Conservation (phyloP, 2,797 vertebrate species). For the Orestias chungarensis region DNA sequence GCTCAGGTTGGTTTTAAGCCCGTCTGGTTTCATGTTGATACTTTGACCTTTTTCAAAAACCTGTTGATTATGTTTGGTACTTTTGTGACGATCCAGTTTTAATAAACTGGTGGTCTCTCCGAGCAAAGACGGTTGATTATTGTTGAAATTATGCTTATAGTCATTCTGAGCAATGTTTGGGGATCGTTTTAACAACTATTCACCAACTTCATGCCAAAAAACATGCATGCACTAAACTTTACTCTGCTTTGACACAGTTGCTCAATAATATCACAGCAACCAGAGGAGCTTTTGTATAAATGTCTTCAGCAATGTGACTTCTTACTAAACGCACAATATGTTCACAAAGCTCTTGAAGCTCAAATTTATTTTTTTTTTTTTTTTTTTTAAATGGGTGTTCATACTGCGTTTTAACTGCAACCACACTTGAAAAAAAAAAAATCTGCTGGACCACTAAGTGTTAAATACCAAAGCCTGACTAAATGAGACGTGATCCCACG, state of each 20-base stretch:
- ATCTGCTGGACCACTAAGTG: too few species aligned
- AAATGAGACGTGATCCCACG: too few species aligned
- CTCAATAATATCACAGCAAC: neutral
- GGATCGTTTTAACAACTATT: neutral
- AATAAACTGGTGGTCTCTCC: neutral
- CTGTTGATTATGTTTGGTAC: too few species aligned
- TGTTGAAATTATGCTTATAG: neutral
- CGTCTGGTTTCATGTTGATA: neutral
- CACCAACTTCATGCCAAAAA: neutral
- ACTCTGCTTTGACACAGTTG: neutral
- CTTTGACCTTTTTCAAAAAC: neutral
- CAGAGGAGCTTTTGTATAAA: too few species aligned
- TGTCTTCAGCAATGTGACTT: too few species aligned
- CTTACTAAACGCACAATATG: too few species aligned
- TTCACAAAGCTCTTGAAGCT: too few species aligned
- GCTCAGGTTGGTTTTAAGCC: slow-evolving; percentile 1
- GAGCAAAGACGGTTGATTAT: neutral
- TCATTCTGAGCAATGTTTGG: neutral
- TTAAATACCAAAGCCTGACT: too few species aligned
- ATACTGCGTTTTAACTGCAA: too few species aligned
- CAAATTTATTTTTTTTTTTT: too few species aligned
- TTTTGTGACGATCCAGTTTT: neutral
- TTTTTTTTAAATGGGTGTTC: too few species aligned
- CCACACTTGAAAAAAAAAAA: too few species aligned
- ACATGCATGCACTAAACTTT: neutral